Conservation (phyloP, 1,140 invertebrate species). For the Mizuhopecten yessoensis region DNA sequence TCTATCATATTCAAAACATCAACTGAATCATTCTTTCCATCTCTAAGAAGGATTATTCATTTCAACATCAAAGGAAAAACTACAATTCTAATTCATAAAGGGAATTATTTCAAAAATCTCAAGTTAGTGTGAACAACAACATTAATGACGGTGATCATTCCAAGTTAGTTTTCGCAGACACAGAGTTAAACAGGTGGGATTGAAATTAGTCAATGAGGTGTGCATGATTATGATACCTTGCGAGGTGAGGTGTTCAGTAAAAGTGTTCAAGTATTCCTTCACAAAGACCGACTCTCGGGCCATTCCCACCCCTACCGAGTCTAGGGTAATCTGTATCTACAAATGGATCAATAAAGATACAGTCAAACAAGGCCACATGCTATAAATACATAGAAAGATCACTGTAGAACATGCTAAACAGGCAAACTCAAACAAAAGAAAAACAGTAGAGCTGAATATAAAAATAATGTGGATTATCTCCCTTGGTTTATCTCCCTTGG, state of each 20-base stretch:
- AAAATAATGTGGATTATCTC: background rate
- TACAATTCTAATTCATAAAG: no score
- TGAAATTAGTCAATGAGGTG: background rate
- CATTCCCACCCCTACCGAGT: slow-evolving; percentile 89
- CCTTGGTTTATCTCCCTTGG: no score
- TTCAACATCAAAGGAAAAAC: background rate
- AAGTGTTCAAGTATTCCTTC: slow-evolving; percentile 92
- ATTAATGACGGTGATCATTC: background rate
- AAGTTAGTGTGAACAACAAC: background rate
- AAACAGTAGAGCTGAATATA: background rate
- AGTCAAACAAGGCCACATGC: background rate
- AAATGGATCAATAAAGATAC: slow-evolving; percentile 54
- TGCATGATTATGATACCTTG: background rate
- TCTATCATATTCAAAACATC: background rate
- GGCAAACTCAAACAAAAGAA: background rate
- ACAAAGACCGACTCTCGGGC: slow-evolving; percentile 92
- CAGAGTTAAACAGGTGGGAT: background rate
- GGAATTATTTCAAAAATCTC: no score
- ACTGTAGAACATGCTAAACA: background rate
- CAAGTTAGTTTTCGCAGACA: background rate
- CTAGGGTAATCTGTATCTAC: slow-evolving; percentile 95
- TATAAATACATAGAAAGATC: background rate
- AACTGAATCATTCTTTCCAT: background rate
- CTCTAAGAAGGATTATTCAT: background rate
- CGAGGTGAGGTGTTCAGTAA: slow-evolving; percentile 83